Evolutionary conservation across 1,140 invertebrate genomes (phyloP).

Genomic region (Drosophila hydei): DNA sequence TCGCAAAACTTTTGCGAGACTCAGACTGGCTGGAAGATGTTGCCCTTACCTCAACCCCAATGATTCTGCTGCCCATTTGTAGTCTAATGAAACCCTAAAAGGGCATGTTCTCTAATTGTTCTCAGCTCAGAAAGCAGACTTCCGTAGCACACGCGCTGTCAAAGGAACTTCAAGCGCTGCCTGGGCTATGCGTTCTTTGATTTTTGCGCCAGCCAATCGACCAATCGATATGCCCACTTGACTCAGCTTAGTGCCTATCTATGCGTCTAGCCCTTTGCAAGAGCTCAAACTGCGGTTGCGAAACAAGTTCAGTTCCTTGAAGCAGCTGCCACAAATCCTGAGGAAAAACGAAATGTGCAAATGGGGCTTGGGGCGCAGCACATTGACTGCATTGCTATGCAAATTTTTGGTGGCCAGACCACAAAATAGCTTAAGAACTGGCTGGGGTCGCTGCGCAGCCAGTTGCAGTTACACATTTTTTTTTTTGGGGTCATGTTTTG

Average conservation of each 20-base stretch:
- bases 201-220: too few relatives aligned
- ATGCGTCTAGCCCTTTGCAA: too few relatives aligned
- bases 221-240: too few relatives aligned
- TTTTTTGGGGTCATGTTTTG: constrained; percentile 46
- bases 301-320: constrained; percentile 4
- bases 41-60: not conserved
- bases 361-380: not conserved
- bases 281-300: too few relatives aligned
- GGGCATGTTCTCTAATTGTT: too few relatives aligned
- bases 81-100: not conserved
- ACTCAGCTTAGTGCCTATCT: too few relatives aligned
- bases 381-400: constrained; percentile 42
- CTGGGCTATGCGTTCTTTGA: too few relatives aligned
- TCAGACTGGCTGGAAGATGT: not conserved
- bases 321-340: constrained; percentile 1
- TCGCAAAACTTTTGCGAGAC: not conserved
- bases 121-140: too few relatives aligned
- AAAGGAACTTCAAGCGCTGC: too few relatives aligned
- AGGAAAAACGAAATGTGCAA: not conserved
- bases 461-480: too few relatives aligned
- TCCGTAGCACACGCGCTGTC: too few relatives aligned
- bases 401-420: constrained; percentile 29
- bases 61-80: not conserved
- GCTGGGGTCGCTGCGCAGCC: too few relatives aligned
- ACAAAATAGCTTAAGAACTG: constrained; percentile 13